Evolutionary conservation across 1,140 invertebrate species (phyloP).

Genomic region (Sipha flava): DNA sequence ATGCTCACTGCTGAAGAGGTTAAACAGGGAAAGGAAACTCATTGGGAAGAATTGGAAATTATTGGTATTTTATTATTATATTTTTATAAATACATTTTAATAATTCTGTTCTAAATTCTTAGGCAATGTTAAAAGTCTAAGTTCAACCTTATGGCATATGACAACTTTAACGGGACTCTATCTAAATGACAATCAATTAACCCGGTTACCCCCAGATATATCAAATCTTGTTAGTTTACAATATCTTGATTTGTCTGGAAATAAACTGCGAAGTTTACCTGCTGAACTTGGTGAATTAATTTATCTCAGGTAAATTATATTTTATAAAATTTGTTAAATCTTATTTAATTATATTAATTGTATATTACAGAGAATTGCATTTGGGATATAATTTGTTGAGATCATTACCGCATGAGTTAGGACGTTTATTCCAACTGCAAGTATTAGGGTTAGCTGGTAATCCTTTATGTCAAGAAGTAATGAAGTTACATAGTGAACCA

Average conservation of each 20-base stretch:
- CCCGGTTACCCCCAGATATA: constrained; percentile 81
- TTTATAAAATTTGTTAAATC: neutral
- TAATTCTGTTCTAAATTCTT: neutral
- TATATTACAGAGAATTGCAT: constrained; percentile 72
- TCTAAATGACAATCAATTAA: constrained; percentile 87
- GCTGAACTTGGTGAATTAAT: constrained; percentile 92
- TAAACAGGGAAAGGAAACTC: constrained; percentile 80
- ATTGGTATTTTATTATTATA: constrained; percentile 45
- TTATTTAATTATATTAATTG: neutral
- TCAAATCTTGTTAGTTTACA: constrained; percentile 70
- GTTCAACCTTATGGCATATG: constrained; percentile 80
- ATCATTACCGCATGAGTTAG: constrained; percentile 90
- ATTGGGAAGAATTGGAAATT: constrained; percentile 73
- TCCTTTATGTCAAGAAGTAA: constrained; percentile 85
- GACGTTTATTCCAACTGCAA: constrained; percentile 94
- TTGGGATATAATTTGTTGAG: constrained; percentile 89
- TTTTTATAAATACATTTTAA: neutral
- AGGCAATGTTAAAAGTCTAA: constrained; percentile 72
- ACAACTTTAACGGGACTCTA: constrained; percentile 86
- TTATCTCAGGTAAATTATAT: constrained; percentile 63
- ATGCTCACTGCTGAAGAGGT: constrained; percentile 88
- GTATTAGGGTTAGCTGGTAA: constrained; percentile 84
- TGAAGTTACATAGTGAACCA: constrained; percentile 81
- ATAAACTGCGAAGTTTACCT: constrained; percentile 87
- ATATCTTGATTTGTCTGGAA: constrained; percentile 84